Evolutionary conservation across 2,888 invertebrate genomes (phyloP).

Genomic region (Cephus runcator): DNA sequence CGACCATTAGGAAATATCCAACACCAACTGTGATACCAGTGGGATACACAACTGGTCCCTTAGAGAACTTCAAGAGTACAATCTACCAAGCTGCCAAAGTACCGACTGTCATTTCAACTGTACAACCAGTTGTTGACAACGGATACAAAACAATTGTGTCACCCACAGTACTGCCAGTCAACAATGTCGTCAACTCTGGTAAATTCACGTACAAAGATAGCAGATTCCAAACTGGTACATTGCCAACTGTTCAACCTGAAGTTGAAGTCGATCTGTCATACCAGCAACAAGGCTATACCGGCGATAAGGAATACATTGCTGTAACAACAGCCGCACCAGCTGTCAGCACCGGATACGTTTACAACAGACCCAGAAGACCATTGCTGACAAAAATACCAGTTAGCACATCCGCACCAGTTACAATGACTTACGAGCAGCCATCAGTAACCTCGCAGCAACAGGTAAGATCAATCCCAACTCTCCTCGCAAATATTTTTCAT

Average conservation of each 20-base stretch:
- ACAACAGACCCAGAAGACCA: slow-evolving; percentile 22
- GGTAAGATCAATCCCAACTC: slow-evolving; percentile 1
- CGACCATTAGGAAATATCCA: slow-evolving; percentile 27
- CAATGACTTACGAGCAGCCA: slow-evolving; percentile 24
- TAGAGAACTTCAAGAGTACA: slow-evolving; percentile 47
- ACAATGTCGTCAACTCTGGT: slow-evolving; percentile 18
- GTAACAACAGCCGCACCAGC: slow-evolving; percentile 30
- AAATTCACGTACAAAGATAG: slow-evolving; percentile 25
- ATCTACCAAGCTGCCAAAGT: slow-evolving; percentile 41
- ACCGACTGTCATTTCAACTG: slow-evolving; percentile 41
- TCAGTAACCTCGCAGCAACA: slow-evolving; percentile 21
- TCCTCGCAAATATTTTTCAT: background rate
- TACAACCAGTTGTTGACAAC: slow-evolving; percentile 43
- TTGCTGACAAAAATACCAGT: slow-evolving; percentile 4
- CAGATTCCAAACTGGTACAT: slow-evolving; percentile 25
- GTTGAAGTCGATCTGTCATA: slow-evolving; percentile 42
- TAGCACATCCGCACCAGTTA: slow-evolving; percentile 13
- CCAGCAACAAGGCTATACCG: slow-evolving; percentile 31
- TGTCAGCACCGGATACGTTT: slow-evolving; percentile 23
- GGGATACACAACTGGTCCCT: slow-evolving; percentile 44
- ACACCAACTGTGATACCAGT: slow-evolving; percentile 37
- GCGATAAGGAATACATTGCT: slow-evolving; percentile 17
- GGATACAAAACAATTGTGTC: slow-evolving; percentile 46
- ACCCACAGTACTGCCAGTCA: slow-evolving; percentile 38
- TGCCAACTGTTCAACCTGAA: slow-evolving; percentile 21